Base-by-base conservation (phyloP, 2,888 invertebrate genomes). In the Scaeva pyrastri region DNA sequence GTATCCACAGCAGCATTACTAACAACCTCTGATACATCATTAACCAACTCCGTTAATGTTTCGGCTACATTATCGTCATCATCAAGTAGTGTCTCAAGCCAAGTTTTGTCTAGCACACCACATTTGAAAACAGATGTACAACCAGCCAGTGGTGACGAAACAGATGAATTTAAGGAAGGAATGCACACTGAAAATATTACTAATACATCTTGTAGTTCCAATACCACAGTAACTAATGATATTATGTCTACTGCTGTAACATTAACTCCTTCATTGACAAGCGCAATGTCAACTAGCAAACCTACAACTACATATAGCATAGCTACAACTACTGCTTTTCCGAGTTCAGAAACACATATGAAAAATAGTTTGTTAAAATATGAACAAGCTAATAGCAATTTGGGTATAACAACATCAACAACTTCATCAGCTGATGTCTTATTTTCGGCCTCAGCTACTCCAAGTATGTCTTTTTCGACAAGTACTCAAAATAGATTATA, bases 21-120 rank as follows among this genome's bases (percentile, higher is more conserved):
- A 66, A 45, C 66, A 64, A 90, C 90, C 19, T 45, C 84, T 21
- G 70, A 52, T 41, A n/a, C 78, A 68, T 39, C 66, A 60, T 74
- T 78, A 55, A 12, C 66, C 1, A 73, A 41, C 1, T 1, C 82
- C 39, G 82, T 48, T 60, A 36, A 74, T 19, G 60, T 71, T 31
- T 11, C 82, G 10, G 16, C 75, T 43, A 36, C 58, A 45, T n/a
- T 88, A 90, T 89, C 89, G 89, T 90, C 88, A 89, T 16, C 21
- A 90, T 74, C 87, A 88, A 88, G 89, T 89, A 88, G 88, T 83
- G 88, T 36, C 36, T 12, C 71, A 21, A 70, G 26, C 16, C 77
- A 77, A 81, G 16, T 60, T 11, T 58, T 78, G 31, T 19, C 31
- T 19, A 60, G 48, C 39, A 77, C 48, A 45, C 23, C 86, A 64